Base-by-base conservation (phyloP, 1,140 invertebrate genomes). In the Nymphalis io region DNA sequence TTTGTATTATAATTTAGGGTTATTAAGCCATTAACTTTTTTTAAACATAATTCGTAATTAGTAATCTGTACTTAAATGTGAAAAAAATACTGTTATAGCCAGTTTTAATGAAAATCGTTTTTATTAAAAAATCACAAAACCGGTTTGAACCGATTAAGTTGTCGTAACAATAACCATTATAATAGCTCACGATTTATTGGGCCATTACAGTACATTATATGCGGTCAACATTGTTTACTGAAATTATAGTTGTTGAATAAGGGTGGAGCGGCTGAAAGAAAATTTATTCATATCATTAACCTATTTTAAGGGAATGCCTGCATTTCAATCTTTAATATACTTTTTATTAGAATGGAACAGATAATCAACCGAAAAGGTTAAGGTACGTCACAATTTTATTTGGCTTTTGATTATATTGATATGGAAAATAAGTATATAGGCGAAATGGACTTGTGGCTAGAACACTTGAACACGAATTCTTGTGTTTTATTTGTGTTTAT, bases 221-320 rank as follows among this genome's bases (percentile, higher is more conserved):
- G 51, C 21, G 63, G 23, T 66, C 63, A 66, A 58, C 63, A 40
- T 44, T 66, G 53, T 66, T 58, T 66, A 58, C 63, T 42, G 38
- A 66, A 66, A 58, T 58, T 66, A 57, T 58, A 21, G 40, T 39
- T 46, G 46, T 63, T 46, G 42, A 53, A 53, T 63, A 51, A 38
- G 48, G 48, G 48, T 63, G 46, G 23, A 44, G 42, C 27, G 33
- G 15, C 11, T 5, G 44, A 20, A 53, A n/a, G 46, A 44, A 51
- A 53, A 63, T 63, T 63, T 63, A 63, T 53, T 63, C 27, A 21
- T 63, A 53, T 38, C 42, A 63, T 63, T 53, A 63, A 63, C 60
- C 60, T 63, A 51, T 53, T 63, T 53, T 13, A 21, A 38, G n/a
- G 40, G n/a, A 18, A 12, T 13, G 21, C 21, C n/a, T 6, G 33